These are phyloP conservation scores for Seriola aureovittata DNA, from an alignment of 2,113 vertebrate species.

Conservation along the genomic window DNA sequence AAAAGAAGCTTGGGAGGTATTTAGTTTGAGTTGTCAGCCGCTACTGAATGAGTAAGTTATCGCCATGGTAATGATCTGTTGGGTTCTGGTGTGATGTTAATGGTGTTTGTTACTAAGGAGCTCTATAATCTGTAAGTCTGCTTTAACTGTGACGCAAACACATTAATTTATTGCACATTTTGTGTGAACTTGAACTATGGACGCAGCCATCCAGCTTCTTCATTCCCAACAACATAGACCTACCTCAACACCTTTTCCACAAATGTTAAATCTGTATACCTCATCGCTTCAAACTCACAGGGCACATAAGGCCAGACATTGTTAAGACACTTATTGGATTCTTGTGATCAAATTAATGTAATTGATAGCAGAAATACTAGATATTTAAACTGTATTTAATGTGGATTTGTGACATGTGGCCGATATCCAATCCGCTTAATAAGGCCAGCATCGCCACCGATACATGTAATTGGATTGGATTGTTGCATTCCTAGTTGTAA, in stretches of 20 bases:
- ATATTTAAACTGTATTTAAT: neutral
- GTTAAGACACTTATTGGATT: neutral
- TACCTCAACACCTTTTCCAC: neutral
- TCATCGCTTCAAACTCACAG: neutral
- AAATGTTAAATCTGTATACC: neutral
- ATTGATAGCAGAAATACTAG: neutral
- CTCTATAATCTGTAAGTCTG: neutral
- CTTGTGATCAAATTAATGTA: neutral
- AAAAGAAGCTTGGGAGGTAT: constrained; percentile 42
- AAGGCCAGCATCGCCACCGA: neutral
- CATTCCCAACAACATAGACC: neutral
- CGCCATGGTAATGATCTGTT: constrained; percentile 32
- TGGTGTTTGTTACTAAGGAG: neutral
- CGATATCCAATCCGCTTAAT: neutral
- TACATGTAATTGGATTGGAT: neutral
- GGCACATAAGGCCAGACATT: neutral
- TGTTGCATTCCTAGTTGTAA: neutral
- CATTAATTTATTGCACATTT: neutral
- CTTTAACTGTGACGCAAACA: neutral
- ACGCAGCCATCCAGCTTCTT: neutral
- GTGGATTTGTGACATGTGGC: neutral
- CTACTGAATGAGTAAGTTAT: constrained; percentile 22
- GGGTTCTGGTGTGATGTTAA: constrained; percentile 1
- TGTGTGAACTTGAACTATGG: neutral
- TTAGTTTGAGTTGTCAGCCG: constrained; percentile 43